Conservation (phyloP, 2,113 vertebrate genomes). For the Notothenia rossii region DNA sequence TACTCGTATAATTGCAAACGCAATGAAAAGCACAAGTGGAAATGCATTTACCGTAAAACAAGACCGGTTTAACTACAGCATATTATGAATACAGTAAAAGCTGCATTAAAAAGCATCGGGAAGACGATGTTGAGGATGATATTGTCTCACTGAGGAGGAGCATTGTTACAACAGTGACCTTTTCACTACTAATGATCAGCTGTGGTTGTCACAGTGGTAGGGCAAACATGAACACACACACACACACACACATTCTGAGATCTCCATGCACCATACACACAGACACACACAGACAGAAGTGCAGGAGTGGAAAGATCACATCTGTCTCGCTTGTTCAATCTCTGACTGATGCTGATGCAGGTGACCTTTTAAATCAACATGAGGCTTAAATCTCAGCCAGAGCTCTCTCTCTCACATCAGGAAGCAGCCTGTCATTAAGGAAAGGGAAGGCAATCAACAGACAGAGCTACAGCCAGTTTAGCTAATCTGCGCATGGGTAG, state of each 20-base stretch:
- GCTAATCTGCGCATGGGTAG: conserved; percentile 30
- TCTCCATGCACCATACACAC: not conserved
- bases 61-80: conserved; percentile 2
- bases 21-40: conserved; percentile 21
- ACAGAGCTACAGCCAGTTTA: conserved; percentile 14
- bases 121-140: not conserved
- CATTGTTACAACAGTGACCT: conserved; percentile 60
- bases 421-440: conserved; percentile 29
- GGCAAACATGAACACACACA: conserved; percentile 35
- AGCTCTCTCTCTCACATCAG: not conserved
- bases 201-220: conserved; percentile 51
- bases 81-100: not conserved
- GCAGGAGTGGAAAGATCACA: conserved; percentile 63
- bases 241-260: not conserved
- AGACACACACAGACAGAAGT: conserved; percentile 10
- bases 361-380: conserved; percentile 67
- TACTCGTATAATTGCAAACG: conserved; percentile 36
- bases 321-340: conserved; percentile 39
- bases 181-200: conserved; percentile 65
- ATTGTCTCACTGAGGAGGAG: conserved; percentile 10
- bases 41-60: conserved; percentile 14
- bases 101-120: not conserved
- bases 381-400: conserved; percentile 31
- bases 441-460: conserved; percentile 28
- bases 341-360: conserved; percentile 44